These are phyloP conservation scores for Elgaria multicarinata DNA, from an alignment of 2,113 vertebrate species.

Conservation along the genomic window DNA sequence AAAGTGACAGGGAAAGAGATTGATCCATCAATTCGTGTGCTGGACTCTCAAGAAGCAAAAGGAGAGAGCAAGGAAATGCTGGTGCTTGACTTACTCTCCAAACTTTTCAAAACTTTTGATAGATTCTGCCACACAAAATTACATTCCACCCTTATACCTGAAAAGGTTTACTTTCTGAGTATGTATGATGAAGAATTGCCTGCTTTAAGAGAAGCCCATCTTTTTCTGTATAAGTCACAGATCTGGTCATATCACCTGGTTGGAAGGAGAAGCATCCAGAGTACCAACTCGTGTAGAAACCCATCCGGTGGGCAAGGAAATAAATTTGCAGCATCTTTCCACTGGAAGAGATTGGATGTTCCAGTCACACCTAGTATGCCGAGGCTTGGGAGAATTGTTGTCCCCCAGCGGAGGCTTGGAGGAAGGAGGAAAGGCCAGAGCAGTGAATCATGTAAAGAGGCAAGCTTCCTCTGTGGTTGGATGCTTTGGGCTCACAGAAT, in stretches of 20 bases:
- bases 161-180: neutral
- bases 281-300: neutral
- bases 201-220: neutral
- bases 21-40: neutral
- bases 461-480: neutral
- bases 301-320: neutral
- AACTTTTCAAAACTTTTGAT: neutral
- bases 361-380: neutral
- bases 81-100: neutral
- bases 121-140: neutral
- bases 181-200: neutral
- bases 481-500: neutral
- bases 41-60: neutral
- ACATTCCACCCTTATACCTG: neutral
- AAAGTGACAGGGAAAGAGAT: neutral
- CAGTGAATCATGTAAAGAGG: neutral
- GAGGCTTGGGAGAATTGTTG: neutral
- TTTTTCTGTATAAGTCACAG: neutral
- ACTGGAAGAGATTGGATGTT: neutral
- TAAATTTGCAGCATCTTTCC: neutral
- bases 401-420: neutral
- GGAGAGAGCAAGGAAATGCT: neutral
- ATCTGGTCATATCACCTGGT: neutral
- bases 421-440: neutral
- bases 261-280: neutral